Evolutionary conservation across 1,140 invertebrate species (phyloP), one percentile per base, ranked within the genome.

Genomic region (Pseudomyrmex sp.): DNA sequence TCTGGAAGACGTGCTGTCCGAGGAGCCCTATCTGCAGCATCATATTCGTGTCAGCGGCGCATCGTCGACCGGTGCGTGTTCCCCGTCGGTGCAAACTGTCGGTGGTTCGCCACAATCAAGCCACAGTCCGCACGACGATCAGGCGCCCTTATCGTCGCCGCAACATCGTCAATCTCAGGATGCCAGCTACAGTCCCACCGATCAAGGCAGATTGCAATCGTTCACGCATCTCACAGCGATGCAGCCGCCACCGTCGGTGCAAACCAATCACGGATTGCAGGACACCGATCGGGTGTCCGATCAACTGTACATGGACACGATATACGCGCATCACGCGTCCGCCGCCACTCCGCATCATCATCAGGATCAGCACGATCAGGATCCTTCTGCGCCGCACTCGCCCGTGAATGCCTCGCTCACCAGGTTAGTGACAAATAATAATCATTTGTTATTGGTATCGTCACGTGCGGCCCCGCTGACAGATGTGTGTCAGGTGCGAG

Each of bases 161-260:
- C 91, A 35, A 35, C 35, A 93, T 56, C 86, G 87, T 10, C 92
- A 91, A 3, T 44, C 59, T n/a, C 72, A 86, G 10, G 92, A 91
- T 8, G 88, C 85, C 0, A 80, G 82, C 15, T 94, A 93, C 74
- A 94, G 92, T n/a, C 91, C 88, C 2, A 89, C 69, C 48, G 93
- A 93, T 13, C 92, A 93, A 18, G 80, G 83, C 2, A 86, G 92
- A n/a, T n/a, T 93, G 0, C 93, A 93, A 1, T 92, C 89, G 26
- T 94, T 93, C 72, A 93, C 93, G 0, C 93, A 94, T 75, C 84
- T 94, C 7, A 94, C 94, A 0, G 83, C 93, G 0, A 93, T 94
- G 92, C 93, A 94, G 58, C 91, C 93, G 18, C 87, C 90, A 0
- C 54, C 88, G 1, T 85, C 92, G 4, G 89, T 93, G 0, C 91